A percentile compares a stretch with the other conserved stretches of the same genome.
phyloP scores from a whole-genome alignment of 2,888 invertebrate genomes.

The Clivina fossor region DNA sequence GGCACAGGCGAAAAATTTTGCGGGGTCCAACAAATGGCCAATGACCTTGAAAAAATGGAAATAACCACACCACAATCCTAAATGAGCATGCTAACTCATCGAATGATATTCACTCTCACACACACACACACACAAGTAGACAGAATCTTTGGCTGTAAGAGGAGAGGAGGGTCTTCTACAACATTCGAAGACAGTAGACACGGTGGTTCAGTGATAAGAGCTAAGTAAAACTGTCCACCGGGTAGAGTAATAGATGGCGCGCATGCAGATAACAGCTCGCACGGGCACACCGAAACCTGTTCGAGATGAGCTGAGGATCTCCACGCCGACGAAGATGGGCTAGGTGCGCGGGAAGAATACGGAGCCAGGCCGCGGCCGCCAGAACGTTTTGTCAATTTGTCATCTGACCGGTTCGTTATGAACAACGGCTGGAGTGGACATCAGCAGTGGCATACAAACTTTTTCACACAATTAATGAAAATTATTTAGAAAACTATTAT shows the following conservation, averaged over 20 bases:
- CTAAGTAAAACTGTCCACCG: constrained; percentile 34
- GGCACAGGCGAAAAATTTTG: too few relatives aligned
- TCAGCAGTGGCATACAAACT: constrained; percentile 12
- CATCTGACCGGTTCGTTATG: constrained; percentile 41
- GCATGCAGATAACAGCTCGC: constrained; percentile 22
- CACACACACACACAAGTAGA: not conserved
- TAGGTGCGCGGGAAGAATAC: not conserved
- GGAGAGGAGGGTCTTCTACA: not conserved
- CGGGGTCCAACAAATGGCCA: constrained; percentile 2
- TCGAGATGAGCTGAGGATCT: constrained; percentile 3
- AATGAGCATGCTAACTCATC: constrained; percentile 4
- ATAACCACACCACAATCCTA: not conserved
- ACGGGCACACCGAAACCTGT: constrained; percentile 19
- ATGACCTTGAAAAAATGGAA: constrained; percentile 11
- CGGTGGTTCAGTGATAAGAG: constrained; percentile 32
- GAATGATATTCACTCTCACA: not conserved
- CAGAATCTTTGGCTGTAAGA: not conserved
- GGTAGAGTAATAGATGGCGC: constrained; percentile 32
- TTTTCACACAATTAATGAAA: constrained; percentile 2
- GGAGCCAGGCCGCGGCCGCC: constrained; percentile 6
- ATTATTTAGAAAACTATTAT: not conserved
- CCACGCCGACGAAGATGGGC: not conserved
- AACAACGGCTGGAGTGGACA: constrained; percentile 22
- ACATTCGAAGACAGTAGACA: constrained; percentile 11
- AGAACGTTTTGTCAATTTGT: constrained; percentile 43